Base-by-base conservation (phyloP, 2,888 invertebrate species). In the Agrochola macilenta region DNA sequence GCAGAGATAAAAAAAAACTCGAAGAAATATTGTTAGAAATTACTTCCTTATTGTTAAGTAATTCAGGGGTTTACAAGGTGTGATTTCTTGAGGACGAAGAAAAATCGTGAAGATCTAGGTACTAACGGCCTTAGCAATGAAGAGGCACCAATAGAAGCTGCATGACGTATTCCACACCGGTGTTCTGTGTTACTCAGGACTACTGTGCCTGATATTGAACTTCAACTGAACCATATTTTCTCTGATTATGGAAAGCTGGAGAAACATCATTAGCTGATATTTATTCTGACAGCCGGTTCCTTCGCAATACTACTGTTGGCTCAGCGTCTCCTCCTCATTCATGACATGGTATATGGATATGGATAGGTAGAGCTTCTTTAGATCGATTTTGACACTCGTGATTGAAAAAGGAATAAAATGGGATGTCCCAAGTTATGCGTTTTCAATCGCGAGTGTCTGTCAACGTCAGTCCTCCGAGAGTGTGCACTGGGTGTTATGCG, bases 401-500 rank as follows among this genome's bases (percentile, higher is more conserved):
- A n/a, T n/a, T n/a, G n/a, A n/a, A n/a, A n/a, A n/a, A n/a, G n/a
- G n/a, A n/a, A n/a, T n/a, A n/a, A n/a, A n/a, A n/a, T n/a, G n/a
- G n/a, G n/a, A n/a, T n/a, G n/a, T n/a, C n/a, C n/a, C n/a, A n/a
- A n/a, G n/a, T n/a, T n/a, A n/a, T n/a, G n/a, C n/a, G n/a, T n/a
- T n/a, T 17, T 35, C 0, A 46, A n/a, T 43, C 11, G 8, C 30
- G 12, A n/a, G 46, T n/a, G 4, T 46, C 46, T 46, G 26, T 35
- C 39, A 70, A 4, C 49, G 5, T 64, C 35, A 39, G 35, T 69
- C 17, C 65, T 54, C 11, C 39, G 58, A 23, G 17, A 60, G 74
- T 78, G 65, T 79, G 66, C 12, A 23, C 76, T 58, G 2, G 43
- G 78, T 77, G 63, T 79, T 83, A 88, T 75, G 77, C 78, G 85